phyloP scores from a whole-genome alignment of 2,888 invertebrate genomes.

The Cheilosia grossa region DNA sequence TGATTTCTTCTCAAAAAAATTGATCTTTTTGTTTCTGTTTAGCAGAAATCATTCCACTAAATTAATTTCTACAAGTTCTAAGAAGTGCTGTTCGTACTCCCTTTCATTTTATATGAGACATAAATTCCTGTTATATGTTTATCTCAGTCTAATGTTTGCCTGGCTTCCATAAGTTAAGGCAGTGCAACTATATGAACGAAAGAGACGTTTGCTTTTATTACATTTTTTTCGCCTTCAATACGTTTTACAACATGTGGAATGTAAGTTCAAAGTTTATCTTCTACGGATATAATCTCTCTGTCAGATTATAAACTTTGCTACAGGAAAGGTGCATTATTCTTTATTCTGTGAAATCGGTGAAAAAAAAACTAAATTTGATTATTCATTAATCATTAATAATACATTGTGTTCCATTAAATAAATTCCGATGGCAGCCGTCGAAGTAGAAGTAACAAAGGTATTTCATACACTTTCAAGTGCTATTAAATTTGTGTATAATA shows the following conservation, averaged over 20 bases:
- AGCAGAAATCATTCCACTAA: too few species aligned
- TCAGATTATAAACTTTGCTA: slow-evolving; percentile 19
- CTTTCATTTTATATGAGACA: too few species aligned
- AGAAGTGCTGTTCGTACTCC: neutral
- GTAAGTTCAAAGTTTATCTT: slow-evolving; percentile 3
- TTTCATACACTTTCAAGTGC: slow-evolving; percentile 64
- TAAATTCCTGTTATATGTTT: too few species aligned
- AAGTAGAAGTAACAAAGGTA: slow-evolving; percentile 83
- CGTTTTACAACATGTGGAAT: slow-evolving; percentile 33
- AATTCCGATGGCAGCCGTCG: slow-evolving; percentile 77
- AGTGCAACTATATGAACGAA: too few species aligned
- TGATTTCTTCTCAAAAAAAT: too few species aligned
- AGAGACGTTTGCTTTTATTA: too few species aligned
- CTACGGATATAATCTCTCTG: neutral
- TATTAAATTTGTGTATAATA: neutral
- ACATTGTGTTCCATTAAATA: slow-evolving; percentile 12
- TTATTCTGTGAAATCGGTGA: slow-evolving; percentile 27
- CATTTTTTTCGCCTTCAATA: too few species aligned
- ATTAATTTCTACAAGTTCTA: too few species aligned
- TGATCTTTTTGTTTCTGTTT: too few species aligned
- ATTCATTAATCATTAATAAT: slow-evolving; percentile 4
- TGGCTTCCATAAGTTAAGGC: too few species aligned
- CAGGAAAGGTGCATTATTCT: slow-evolving; percentile 42
- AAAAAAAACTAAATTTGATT: slow-evolving; percentile 31
- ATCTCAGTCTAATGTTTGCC: too few species aligned